A percentile compares a stretch with the other conserved stretches of the same genome.
Conservation (phyloP, 2,888 invertebrate species). For the Sarcophaga rosellei region DNA sequence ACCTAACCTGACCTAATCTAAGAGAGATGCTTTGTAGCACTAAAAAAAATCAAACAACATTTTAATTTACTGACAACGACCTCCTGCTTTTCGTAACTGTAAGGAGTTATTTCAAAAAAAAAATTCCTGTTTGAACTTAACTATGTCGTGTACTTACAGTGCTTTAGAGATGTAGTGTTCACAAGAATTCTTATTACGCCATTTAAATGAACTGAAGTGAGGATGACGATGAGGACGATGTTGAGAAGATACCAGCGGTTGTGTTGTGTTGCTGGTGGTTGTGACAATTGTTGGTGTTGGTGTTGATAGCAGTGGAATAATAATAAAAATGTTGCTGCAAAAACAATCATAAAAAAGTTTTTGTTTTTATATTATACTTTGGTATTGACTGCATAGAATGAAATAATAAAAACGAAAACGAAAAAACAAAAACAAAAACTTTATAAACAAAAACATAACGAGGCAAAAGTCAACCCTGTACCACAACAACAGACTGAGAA, state of each 20-base stretch:
- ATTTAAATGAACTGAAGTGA: background rate
- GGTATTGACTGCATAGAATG: too few species aligned
- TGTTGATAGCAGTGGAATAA: background rate
- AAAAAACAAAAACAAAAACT: conserved; percentile 32
- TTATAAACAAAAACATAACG: background rate
- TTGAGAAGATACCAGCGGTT: background rate
- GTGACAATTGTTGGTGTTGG: background rate
- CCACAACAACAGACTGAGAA: conserved; percentile 36
- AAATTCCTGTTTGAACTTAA: too few species aligned
- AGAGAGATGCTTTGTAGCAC: too few species aligned
- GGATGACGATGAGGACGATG: background rate
- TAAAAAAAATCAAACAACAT: too few species aligned
- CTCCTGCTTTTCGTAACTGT: too few species aligned
- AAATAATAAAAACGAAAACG: background rate
- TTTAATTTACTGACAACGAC: too few species aligned
- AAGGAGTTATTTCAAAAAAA: too few species aligned
- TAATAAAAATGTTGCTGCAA: background rate
- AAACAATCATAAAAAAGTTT: background rate
- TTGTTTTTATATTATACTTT: background rate
- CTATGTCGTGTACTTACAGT: too few species aligned
- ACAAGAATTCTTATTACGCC: background rate
- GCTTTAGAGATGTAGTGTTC: too few species aligned
- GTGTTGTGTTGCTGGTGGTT: conserved; percentile 18
- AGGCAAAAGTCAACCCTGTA: conserved; percentile 12
- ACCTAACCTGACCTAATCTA: too few species aligned